These are phyloP conservation scores for Planococcus citri DNA, from an alignment of 1,140 invertebrate species.

Conservation along the genomic window DNA sequence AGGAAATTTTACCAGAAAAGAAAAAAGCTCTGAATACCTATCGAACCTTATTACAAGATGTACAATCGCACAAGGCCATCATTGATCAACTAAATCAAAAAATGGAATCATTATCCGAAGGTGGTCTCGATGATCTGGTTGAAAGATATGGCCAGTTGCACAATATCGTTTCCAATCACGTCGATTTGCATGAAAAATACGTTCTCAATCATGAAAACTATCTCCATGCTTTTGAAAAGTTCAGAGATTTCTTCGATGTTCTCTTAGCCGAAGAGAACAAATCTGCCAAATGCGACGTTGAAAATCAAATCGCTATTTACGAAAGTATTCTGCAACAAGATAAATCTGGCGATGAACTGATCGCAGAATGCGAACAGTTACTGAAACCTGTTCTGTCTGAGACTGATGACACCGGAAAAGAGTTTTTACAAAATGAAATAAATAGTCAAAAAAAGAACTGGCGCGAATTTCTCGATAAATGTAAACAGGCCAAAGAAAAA, in stretches of 20 bases:
- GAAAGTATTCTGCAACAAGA: constrained; percentile 61
- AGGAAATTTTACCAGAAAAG: constrained; percentile 68
- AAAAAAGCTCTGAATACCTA: constrained; percentile 66
- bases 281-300: constrained; percentile 58
- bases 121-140: constrained; percentile 54
- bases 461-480: constrained; percentile 60
- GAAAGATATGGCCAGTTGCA: constrained; percentile 53
- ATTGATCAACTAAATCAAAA: constrained; percentile 64
- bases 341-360: constrained; percentile 55
- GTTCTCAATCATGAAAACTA: constrained; percentile 72
- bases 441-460: constrained; percentile 61
- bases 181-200: constrained; percentile 43
- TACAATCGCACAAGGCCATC: constrained; percentile 63
- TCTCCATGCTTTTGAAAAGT: constrained; percentile 57
- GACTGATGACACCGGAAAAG: constrained; percentile 66
- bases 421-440: constrained; percentile 55
- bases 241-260: constrained; percentile 57
- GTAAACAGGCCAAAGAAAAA: constrained; percentile 50
- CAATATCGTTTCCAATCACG: constrained; percentile 42
- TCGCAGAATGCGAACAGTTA: constrained; percentile 56
- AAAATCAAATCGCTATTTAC: constrained; percentile 56
- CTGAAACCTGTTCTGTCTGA: constrained; percentile 59
- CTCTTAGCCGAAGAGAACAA: constrained; percentile 54
- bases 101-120: constrained; percentile 51
- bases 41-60: constrained; percentile 64